phyloP scores from a whole-genome alignment of 2,797 vertebrate species.

The Fistularia tabacaria region DNA sequence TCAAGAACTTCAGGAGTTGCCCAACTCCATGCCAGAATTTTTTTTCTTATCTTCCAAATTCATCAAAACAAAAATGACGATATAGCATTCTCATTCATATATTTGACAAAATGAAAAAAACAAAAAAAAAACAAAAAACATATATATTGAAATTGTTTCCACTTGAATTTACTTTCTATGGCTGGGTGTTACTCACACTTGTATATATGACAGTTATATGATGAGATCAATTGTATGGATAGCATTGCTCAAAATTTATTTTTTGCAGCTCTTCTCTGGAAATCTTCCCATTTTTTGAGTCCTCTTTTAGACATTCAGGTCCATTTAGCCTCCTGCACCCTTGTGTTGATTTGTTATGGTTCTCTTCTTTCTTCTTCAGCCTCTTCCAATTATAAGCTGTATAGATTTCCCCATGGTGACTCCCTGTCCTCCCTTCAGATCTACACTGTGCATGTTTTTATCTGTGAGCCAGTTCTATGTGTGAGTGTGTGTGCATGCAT shows the following conservation, averaged over 20 bases:
- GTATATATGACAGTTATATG: too few relatives aligned
- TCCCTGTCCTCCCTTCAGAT: constrained; percentile 63
- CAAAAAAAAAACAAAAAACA: background rate
- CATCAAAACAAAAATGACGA: constrained; percentile 17
- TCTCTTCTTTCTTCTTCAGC: constrained; percentile 64
- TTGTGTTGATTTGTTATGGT: constrained; percentile 68
- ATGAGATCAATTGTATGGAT: too few relatives aligned
- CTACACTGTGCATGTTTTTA: constrained; percentile 40
- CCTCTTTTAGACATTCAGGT: constrained; percentile 52
- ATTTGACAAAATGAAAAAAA: background rate
- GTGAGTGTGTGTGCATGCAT: constrained; percentile 22
- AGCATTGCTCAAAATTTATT: constrained; percentile 1
- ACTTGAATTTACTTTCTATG: background rate
- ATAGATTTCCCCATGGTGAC: constrained; percentile 69
- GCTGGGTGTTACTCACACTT: too few relatives aligned
- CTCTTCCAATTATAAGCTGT: constrained; percentile 73
- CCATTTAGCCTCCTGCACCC: constrained; percentile 60
- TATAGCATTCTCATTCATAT: background rate
- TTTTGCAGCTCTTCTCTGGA: constrained; percentile 6
- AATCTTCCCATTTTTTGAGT: constrained; percentile 33
- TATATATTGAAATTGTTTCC: background rate
- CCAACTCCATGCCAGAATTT: background rate
- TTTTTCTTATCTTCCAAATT: constrained; percentile 18
- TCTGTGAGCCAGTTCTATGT: constrained; percentile 13
- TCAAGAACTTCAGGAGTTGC: too few relatives aligned